Evolutionary conservation across 2,113 vertebrate species (phyloP).

Genomic region (Danionella cerebrum): DNA sequence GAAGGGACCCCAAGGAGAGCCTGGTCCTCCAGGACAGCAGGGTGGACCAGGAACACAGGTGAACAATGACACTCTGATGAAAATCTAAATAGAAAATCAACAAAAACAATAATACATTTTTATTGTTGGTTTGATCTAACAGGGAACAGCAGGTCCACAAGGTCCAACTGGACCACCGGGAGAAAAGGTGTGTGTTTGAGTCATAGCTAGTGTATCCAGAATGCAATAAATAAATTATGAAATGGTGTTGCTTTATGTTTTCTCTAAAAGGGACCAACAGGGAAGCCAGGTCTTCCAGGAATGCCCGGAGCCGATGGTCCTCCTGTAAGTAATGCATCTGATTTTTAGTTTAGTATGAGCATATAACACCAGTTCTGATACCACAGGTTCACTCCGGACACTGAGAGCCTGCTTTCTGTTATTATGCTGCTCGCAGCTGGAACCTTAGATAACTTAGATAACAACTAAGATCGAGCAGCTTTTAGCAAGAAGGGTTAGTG

Average conservation of each 20-base stretch:
- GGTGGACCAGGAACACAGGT: slow-evolving; percentile 67
- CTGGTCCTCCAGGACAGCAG: slow-evolving; percentile 70
- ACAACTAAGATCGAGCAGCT: too few species aligned
- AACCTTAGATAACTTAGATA: too few species aligned
- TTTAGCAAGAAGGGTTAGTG: too few species aligned
- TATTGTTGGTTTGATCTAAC: not conserved
- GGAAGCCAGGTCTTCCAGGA: slow-evolving; percentile 86
- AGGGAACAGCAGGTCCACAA: slow-evolving; percentile 70
- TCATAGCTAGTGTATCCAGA: not conserved
- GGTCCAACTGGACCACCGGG: slow-evolving; percentile 66
- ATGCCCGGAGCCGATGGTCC: slow-evolving; percentile 85
- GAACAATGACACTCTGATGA: not conserved
- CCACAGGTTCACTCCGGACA: slow-evolving; percentile 82
- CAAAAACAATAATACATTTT: not conserved
- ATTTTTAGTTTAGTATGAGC: not conserved
- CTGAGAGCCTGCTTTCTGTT: too few species aligned
- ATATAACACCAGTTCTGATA: not conserved
- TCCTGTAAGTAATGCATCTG: slow-evolving; percentile 66
- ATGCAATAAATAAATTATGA: not conserved
- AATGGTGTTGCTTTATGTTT: not conserved
- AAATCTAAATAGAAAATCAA: not conserved
- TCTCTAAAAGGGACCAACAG: slow-evolving; percentile 70
- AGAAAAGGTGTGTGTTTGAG: slow-evolving; percentile 62
- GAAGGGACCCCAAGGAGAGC: slow-evolving; percentile 72
- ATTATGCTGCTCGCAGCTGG: too few species aligned